Conservation (phyloP, 1,140 invertebrate species). For the Cephus cinctus region DNA sequence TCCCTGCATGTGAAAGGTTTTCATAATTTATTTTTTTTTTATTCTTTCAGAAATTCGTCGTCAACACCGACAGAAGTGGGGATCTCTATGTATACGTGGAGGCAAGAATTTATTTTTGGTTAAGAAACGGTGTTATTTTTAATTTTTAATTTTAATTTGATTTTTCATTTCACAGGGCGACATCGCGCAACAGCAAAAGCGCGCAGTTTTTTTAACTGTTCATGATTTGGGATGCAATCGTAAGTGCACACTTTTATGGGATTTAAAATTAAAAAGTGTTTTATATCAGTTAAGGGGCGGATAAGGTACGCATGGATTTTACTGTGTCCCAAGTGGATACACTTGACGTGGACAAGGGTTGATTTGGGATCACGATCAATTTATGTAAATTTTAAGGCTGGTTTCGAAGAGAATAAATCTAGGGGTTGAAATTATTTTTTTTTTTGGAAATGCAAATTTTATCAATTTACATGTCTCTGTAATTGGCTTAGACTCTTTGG, state of each 20-base stretch:
- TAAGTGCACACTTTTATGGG: conserved; percentile 65
- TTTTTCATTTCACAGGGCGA: conserved; percentile 75
- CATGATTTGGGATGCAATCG: conserved; percentile 89
- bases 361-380: too few species aligned
- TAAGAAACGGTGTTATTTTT: conserved; percentile 9
- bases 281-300: too few species aligned
- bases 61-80: conserved; percentile 69
- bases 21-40: conserved; percentile 21
- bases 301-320: too few species aligned
- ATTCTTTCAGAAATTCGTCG: conserved; percentile 68
- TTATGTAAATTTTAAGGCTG: too few species aligned
- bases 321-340: too few species aligned
- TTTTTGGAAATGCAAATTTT: too few species aligned
- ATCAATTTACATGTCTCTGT: too few species aligned
- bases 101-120: conserved; percentile 47
- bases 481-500: too few species aligned
- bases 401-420: too few species aligned
- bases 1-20: not conserved
- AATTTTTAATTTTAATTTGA: conserved; percentile 13
- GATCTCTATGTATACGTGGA: conserved; percentile 69
- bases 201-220: conserved; percentile 82
- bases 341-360: too few species aligned
- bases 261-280: too few species aligned
- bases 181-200: conserved; percentile 72
- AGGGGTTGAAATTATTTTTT: too few species aligned